Percentiles rank a stretch among this genome's conserved stretches.
These are phyloP conservation scores for Biston betularia DNA, from an alignment of 2,888 invertebrate genomes.

Conservation along the genomic window DNA sequence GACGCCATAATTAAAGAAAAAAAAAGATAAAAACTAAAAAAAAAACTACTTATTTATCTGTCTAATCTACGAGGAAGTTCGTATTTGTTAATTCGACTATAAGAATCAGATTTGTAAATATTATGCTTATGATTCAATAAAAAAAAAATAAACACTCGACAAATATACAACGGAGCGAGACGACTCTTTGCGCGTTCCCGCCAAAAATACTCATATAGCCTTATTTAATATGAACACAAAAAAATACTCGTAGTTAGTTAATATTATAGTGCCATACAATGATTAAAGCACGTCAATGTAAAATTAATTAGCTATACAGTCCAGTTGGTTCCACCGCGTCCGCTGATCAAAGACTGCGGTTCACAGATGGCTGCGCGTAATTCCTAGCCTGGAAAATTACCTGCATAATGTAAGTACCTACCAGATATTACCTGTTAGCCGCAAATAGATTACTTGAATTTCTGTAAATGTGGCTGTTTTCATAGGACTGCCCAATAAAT, in stretches of 20 bases:
- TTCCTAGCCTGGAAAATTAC: slow-evolving; percentile 17
- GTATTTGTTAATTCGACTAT: too few species aligned
- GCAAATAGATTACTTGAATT: slow-evolving; percentile 3
- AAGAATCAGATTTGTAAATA: too few species aligned
- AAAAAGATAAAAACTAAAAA: too few species aligned
- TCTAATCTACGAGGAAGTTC: too few species aligned
- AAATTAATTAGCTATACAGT: slow-evolving; percentile 5
- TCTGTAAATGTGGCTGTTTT: not conserved
- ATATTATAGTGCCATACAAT: not conserved
- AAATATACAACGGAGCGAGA: too few species aligned
- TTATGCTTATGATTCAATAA: too few species aligned
- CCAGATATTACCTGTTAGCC: not conserved
- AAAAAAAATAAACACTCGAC: too few species aligned
- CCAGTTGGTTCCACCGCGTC: not conserved
- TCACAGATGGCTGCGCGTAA: slow-evolving; percentile 9
- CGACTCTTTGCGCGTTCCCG: too few species aligned
- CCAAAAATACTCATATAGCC: not conserved
- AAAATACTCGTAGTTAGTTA: not conserved
- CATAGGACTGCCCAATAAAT: too few species aligned
- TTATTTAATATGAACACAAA: not conserved
- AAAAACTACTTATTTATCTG: too few species aligned
- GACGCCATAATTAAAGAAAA: too few species aligned
- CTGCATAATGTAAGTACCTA: slow-evolving; percentile 3
- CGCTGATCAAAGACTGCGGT: slow-evolving; percentile 19
- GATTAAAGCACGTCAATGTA: not conserved